A percentile compares a stretch with the other conserved stretches of the same genome.
Conservation (phyloP, 2,113 vertebrate species). For the Mustela lutreola region DNA sequence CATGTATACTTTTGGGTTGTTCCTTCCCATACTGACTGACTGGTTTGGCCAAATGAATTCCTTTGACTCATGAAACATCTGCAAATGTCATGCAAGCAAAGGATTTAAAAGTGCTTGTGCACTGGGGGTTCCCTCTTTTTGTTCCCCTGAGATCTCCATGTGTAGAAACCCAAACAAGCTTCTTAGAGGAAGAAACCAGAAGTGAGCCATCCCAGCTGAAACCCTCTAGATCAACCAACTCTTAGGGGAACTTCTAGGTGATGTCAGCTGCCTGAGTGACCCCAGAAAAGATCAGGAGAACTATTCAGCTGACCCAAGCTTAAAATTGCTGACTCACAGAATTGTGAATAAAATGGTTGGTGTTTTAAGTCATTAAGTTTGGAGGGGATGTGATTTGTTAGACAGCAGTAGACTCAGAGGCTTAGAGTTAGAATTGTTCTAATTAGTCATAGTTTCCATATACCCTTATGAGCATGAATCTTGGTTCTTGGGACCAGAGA, state of each 20-base stretch:
- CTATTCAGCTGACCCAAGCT: not conserved
- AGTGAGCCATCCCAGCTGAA: not conserved
- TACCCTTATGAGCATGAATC: not conserved
- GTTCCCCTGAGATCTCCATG: not conserved
- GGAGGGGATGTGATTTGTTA: not conserved
- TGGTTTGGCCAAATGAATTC: not conserved
- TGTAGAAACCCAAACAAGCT: not conserved
- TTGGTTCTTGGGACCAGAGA: not conserved
- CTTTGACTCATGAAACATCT: slow-evolving; percentile 4
- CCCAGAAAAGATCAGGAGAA: not conserved
- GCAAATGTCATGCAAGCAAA: slow-evolving; percentile 1
- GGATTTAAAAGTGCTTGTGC: not conserved
- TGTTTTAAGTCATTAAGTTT: not conserved
- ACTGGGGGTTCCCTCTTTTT: not conserved
- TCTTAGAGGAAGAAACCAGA: slow-evolving; percentile 33
- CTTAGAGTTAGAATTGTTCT: not conserved
- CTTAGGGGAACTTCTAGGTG: not conserved
- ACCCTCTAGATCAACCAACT: not conserved
- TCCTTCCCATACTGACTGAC: not conserved
- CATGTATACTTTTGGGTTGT: not conserved
- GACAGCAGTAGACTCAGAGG: not conserved
- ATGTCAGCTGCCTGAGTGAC: not conserved
- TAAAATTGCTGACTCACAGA: slow-evolving; percentile 15
- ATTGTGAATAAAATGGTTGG: not conserved
- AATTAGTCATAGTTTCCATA: not conserved